A percentile compares a stretch with the other conserved stretches of the same genome.
Conservation (phyloP, 2,888 invertebrate species). For the Thymelicus sylvestris region DNA sequence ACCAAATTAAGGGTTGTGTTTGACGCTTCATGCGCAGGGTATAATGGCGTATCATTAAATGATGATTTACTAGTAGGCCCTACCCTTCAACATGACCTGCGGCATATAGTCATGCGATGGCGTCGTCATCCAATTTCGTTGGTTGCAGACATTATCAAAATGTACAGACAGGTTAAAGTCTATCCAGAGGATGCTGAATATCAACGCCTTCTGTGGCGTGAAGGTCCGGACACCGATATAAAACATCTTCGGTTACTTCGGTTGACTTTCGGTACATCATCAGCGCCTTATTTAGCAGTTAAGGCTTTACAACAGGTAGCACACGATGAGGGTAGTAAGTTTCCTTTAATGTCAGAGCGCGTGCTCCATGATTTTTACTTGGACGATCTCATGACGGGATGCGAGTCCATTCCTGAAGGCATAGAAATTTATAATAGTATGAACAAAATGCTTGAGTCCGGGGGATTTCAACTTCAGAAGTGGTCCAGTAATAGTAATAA, state of each 20-base stretch:
- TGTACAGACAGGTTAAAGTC: constrained; percentile 11
- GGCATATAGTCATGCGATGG: constrained; percentile 42
- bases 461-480: constrained; percentile 42
- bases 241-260: constrained; percentile 5
- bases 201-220: constrained; percentile 15
- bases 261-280: constrained; percentile 37
- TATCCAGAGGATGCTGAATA: not conserved
- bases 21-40: constrained; percentile 16
- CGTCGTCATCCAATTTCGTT: constrained; percentile 11
- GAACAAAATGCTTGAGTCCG: constrained; percentile 43
- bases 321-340: constrained; percentile 35
- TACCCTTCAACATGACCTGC: constrained; percentile 40
- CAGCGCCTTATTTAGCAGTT: constrained; percentile 42
- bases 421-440: constrained; percentile 42
- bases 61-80: constrained; percentile 41
- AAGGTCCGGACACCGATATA: constrained; percentile 10
- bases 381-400: constrained; percentile 45
- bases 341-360: constrained; percentile 17
- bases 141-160: constrained; percentile 15
- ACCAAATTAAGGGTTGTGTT: constrained; percentile 38
- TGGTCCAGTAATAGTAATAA: constrained; percentile 6
- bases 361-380: constrained; percentile 39
- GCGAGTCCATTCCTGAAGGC: constrained; percentile 39
- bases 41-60: constrained; percentile 44
- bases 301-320: constrained; percentile 39